Evolutionary conservation across 2,797 vertebrate species (phyloP), one percentile per base, ranked within the genome.

Genomic region (Trachops cirrhosus): DNA sequence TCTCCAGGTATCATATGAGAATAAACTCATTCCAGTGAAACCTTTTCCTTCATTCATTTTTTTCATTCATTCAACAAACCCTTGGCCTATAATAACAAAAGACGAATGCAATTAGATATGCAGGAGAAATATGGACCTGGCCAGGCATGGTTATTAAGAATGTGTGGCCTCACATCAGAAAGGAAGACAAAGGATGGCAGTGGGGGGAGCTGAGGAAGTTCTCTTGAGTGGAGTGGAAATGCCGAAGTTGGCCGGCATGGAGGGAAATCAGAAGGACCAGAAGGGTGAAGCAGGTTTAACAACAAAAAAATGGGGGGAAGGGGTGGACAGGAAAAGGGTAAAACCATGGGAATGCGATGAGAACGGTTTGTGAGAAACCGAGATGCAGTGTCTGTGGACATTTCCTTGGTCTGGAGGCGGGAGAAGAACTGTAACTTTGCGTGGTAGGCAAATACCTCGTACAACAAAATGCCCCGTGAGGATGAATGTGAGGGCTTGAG

Each of bases 371-470:
- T 91, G 74, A 89, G 91, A 96, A 95, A 96, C 18, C 4, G 73
- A 97, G 91, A 88, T 41, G 74, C 86, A 48, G 79, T 86, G 73
- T 94, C 88, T 96, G 73, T 90, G 92, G 95, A 93, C 89, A n/a
- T 96, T 96, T 90, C 93, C 86, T 94, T 97, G 90, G 85, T 97
- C 96, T 97, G 97, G 94, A 85, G 94, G 91, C 39, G 37, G 70
- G 87, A 75, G 95, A 96, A 95, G 93, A 95, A 96, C 93, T 88
- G 90, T 92, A 95, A 94, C 90, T 97, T 97, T 95, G 95, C 67
- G 0, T 86, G 83, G 89, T 64, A 92, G 70, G 91, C 96, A 94
- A 95, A 96, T 95, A 95, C 88, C 70, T 97, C 41, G 0, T 77
- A 79, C 93, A 97, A 86, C 64, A 86, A 89, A 95, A 96, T 95